Conservation (phyloP, 2,797 vertebrate species). For the Anableps anableps region DNA sequence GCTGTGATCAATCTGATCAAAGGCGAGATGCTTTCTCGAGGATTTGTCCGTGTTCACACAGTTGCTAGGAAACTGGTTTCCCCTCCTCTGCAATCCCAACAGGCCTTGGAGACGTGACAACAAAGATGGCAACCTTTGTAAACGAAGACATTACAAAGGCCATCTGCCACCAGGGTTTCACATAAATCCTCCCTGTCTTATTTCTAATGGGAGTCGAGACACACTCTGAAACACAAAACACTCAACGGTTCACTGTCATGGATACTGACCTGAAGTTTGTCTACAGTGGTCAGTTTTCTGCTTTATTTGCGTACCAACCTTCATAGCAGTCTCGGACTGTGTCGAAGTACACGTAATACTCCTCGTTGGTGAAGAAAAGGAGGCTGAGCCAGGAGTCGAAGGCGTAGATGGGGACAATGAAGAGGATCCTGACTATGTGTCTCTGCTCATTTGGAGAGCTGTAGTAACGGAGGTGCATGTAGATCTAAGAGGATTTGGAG, state of each 20-base stretch:
- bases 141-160: conserved; percentile 55
- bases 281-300: not conserved
- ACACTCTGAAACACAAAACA: conserved; percentile 10
- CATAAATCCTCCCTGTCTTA: conserved; percentile 44
- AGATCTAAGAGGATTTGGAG: conserved; percentile 82
- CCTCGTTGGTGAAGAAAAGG: conserved; percentile 96
- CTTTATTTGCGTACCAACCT: conserved; percentile 78
- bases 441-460: conserved; percentile 94
- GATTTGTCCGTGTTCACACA: conserved; percentile 54
- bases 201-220: conserved; percentile 27
- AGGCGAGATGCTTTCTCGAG: conserved; percentile 48
- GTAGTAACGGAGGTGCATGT: conserved; percentile 95
- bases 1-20: conserved; percentile 40
- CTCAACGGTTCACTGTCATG: not conserved
- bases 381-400: conserved; percentile 97
- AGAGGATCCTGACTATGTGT: conserved; percentile 94
- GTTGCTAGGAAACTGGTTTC: conserved; percentile 84
- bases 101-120: conserved; percentile 72
- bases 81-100: conserved; percentile 67
- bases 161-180: conserved; percentile 58
- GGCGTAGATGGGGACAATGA: conserved; percentile 95
- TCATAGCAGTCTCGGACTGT: conserved; percentile 95
- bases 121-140: conserved; percentile 78
- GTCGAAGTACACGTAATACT: conserved; percentile 96
- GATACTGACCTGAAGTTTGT: not conserved